Conservation (phyloP, 2,888 invertebrate genomes). For the Allolobophora icterica region DNA sequence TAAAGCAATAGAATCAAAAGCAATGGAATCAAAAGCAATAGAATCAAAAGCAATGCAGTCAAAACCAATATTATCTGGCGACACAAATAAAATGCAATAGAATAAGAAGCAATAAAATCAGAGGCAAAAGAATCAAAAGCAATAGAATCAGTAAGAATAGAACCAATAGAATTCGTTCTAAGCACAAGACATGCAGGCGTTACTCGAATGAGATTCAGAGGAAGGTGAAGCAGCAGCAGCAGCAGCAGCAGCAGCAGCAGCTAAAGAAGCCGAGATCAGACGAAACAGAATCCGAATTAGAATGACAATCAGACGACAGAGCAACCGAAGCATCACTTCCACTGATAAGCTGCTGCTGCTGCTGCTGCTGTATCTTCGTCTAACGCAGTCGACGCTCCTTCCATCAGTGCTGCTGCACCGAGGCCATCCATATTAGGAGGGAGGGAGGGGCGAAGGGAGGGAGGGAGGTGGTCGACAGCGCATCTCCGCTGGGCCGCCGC, state of each 20-base stretch:
- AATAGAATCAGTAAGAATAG: not conserved
- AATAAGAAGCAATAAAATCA: not conserved
- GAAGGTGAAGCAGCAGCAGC: not conserved
- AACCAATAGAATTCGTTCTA: not conserved
- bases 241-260: not conserved
- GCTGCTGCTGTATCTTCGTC: not conserved
- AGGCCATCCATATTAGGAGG: not conserved
- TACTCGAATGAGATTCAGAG: not conserved
- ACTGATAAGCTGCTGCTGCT: not conserved
- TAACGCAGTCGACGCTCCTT: not conserved
- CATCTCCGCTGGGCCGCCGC: not conserved
- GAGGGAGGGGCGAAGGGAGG: not conserved
- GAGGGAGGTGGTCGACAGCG: too few relatives aligned
- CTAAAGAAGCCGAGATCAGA: not conserved
- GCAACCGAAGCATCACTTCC: not conserved
- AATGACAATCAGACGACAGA: not conserved
- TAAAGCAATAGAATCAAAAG: not conserved
- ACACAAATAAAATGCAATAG: too few relatives aligned
- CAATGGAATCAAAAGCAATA: not conserved
- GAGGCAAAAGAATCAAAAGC: too few relatives aligned
- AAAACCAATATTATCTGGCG: not conserved
- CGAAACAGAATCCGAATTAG: not conserved
- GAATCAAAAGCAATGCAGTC: not conserved
- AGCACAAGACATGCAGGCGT: not conserved
- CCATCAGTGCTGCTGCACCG: not conserved